A percentile compares a stretch with the other conserved stretches of the same genome.
phyloP scores from a whole-genome alignment of 2,888 invertebrate genomes.

The Drosophila helvetica region DNA sequence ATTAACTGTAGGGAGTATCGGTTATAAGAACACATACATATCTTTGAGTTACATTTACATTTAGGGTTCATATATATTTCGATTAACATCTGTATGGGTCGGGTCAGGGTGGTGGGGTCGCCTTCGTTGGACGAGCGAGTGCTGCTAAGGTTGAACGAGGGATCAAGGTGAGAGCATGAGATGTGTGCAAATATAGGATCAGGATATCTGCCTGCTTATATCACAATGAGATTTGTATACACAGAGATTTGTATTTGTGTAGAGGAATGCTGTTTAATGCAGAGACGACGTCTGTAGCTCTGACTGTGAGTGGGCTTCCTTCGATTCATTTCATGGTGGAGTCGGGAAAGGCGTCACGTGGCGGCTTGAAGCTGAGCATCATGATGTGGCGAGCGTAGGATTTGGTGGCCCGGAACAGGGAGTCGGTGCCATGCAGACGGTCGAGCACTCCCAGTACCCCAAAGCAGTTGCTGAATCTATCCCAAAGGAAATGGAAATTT shows the following conservation, averaged over 20 bases:
- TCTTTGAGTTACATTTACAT: neutral
- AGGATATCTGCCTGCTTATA: neutral
- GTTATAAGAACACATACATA: neutral
- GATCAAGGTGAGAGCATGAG: neutral
- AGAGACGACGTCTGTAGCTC: neutral
- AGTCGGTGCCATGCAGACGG: constrained; percentile 92
- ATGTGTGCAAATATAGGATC: neutral
- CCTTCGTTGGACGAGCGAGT: neutral
- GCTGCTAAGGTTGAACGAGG: neutral
- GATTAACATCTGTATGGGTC: neutral
- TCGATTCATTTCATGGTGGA: constrained; percentile 72
- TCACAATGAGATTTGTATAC: neutral
- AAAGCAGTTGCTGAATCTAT: constrained; percentile 92
- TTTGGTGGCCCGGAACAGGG: constrained; percentile 89
- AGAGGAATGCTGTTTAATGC: neutral
- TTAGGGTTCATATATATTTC: neutral
- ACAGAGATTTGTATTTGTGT: neutral
- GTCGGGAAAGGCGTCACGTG: constrained; percentile 89
- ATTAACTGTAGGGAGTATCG: neutral
- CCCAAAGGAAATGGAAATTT: constrained; percentile 27
- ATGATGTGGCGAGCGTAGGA: constrained; percentile 89
- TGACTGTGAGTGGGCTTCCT: neutral
- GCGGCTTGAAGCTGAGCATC: constrained; percentile 88
- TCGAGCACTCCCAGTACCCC: constrained; percentile 93
- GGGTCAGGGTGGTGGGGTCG: neutral